These are phyloP conservation scores for Aspidapion aeneum DNA, from an alignment of 2,888 invertebrate species.

Conservation along the genomic window DNA sequence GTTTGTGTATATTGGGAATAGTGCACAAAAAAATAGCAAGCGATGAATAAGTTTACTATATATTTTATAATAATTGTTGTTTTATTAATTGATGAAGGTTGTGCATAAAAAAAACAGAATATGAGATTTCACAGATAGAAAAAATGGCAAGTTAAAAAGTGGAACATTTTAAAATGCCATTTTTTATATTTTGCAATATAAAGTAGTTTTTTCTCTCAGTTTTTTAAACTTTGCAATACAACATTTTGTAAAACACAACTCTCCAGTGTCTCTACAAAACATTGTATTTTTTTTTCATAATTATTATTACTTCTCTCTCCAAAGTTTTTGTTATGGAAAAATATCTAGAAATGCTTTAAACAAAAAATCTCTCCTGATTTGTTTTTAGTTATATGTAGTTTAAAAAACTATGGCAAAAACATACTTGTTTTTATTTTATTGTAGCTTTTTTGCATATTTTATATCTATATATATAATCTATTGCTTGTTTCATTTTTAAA, in stretches of 20 bases:
- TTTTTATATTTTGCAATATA: not conserved
- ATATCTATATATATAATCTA: not conserved
- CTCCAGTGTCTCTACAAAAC: constrained; percentile 15
- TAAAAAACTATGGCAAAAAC: constrained; percentile 25
- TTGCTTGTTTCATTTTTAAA: no score
- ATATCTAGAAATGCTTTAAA: constrained; percentile 4
- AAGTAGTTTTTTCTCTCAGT: not conserved
- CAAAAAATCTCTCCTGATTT: constrained; percentile 26
- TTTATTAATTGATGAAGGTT: constrained; percentile 41
- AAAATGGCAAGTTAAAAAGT: constrained; percentile 34
- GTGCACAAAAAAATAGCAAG: constrained; percentile 39
- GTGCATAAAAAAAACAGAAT: constrained; percentile 37
- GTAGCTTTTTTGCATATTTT: not conserved
- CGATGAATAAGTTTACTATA: constrained; percentile 33
- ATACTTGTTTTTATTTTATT: constrained; percentile 13
- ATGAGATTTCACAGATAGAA: constrained; percentile 12
- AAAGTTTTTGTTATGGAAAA: constrained; percentile 23
- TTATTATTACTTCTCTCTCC: constrained; percentile 34
- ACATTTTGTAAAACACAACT: not conserved
- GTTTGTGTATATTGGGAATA: constrained; percentile 46
- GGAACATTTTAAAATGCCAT: constrained; percentile 35
- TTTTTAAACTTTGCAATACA: not conserved
- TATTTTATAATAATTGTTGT: constrained; percentile 45
- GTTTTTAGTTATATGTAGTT: constrained; percentile 12
- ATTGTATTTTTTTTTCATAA: constrained; percentile 28